Evolutionary conservation across 2,888 invertebrate genomes (phyloP).

Genomic region (Steinernema carpocapsae): DNA sequence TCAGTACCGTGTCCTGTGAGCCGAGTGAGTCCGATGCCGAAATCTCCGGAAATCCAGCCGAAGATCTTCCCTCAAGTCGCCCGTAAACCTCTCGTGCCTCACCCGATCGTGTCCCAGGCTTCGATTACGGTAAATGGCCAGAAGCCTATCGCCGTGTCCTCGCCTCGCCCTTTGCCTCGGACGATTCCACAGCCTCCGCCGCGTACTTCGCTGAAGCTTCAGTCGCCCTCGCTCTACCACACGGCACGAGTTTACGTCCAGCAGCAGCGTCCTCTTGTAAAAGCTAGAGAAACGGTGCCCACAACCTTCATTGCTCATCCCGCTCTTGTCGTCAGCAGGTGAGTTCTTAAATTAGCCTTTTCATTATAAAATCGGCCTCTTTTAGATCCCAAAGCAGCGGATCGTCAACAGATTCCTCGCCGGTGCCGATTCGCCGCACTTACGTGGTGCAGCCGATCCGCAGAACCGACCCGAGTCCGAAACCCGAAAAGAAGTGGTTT

Average conservation of each 20-base stretch:
- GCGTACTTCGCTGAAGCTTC: background rate
- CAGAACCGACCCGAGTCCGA: conserved; percentile 9
- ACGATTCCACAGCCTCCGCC: conserved; percentile 19
- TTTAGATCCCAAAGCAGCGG: conserved; percentile 30
- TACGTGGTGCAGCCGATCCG: conserved; percentile 28
- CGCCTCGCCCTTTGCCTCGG: conserved; percentile 5
- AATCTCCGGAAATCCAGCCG: conserved; percentile 3
- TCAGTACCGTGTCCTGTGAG: background rate
- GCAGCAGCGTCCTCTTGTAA: conserved; percentile 15
- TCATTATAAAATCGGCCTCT: background rate
- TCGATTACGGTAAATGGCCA: background rate
- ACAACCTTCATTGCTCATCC: conserved; percentile 26
- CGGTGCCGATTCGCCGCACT: conserved; percentile 6
- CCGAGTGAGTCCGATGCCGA: conserved; percentile 21
- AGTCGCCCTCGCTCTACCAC: conserved; percentile 25
- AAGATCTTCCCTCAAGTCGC: background rate
- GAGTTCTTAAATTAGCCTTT: too few relatives aligned
- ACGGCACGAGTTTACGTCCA: conserved; percentile 26
- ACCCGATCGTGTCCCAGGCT: background rate
- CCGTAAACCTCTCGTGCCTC: too few relatives aligned
- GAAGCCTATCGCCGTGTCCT: background rate
- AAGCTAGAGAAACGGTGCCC: background rate
- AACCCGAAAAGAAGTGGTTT: conserved; percentile 16
- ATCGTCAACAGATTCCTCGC: conserved; percentile 11
- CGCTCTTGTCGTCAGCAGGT: conserved; percentile 27